These are phyloP conservation scores for Drosophila diplacantha DNA, from an alignment of 2,888 invertebrate species.

Conservation along the genomic window DNA sequence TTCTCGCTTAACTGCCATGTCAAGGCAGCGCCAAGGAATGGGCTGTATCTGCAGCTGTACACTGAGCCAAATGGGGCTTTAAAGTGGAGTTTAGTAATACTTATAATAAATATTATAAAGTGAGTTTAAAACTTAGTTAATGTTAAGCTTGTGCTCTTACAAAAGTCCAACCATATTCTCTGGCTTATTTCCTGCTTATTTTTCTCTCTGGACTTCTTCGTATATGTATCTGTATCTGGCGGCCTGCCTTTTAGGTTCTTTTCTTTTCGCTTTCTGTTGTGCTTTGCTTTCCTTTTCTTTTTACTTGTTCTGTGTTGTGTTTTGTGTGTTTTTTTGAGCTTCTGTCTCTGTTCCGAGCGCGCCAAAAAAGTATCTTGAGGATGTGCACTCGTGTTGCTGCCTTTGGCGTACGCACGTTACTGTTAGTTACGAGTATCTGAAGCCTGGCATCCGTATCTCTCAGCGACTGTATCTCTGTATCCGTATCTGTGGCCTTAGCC, in stretches of 20 bases:
- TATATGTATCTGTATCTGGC: slow-evolving; percentile 14
- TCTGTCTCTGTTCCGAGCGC: slow-evolving; percentile 60
- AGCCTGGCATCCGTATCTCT: slow-evolving; percentile 13
- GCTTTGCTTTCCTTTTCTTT: slow-evolving; percentile 26
- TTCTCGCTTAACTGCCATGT: slow-evolving; percentile 69
- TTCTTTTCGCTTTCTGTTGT: slow-evolving; percentile 38
- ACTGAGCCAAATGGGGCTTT: not conserved
- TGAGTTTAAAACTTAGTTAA: not conserved
- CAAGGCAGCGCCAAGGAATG: slow-evolving; percentile 48
- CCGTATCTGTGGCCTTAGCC: slow-evolving; percentile 39
- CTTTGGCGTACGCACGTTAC: slow-evolving; percentile 70
- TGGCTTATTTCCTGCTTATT: no score
- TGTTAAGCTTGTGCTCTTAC: not conserved
- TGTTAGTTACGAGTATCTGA: slow-evolving; percentile 64
- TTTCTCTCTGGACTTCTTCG: not conserved
- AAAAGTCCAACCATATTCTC: not conserved
- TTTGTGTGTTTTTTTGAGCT: slow-evolving; percentile 56
- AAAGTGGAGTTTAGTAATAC: accelerated
- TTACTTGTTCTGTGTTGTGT: slow-evolving; percentile 9
- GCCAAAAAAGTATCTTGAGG: slow-evolving; percentile 54
- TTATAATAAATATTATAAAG: not conserved
- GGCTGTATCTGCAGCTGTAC: slow-evolving; percentile 13
- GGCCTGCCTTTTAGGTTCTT: slow-evolving; percentile 25
- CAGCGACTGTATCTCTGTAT: slow-evolving; percentile 28
- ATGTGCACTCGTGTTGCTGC: slow-evolving; percentile 36